Base-by-base conservation (phyloP, 2,888 invertebrate species). In the Athalia rosae region DNA sequence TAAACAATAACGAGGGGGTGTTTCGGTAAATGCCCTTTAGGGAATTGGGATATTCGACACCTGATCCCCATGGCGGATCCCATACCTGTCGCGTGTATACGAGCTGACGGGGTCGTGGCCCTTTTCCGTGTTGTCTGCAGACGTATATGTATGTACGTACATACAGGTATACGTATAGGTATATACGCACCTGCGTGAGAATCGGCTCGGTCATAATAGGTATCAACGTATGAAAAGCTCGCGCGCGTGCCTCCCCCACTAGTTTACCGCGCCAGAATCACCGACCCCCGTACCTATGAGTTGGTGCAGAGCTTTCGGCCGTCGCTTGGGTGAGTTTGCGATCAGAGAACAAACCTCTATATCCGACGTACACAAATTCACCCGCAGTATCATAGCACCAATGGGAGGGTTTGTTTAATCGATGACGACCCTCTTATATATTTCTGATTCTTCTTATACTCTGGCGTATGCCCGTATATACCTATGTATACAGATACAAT, bases 391-490 rank as follows among this genome's bases (percentile, higher is more conserved):
- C 9, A 53, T 0, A 28, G 4, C 69, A 67, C 76, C 66, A 67
- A 78, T 81, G 82, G 86, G 86, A 84, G 83, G 83, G 86, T 87
- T 88, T 88, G 88, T 88, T 88, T 88, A 88, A 88, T 88, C 88
- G 87, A 88, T 88, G 88, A 83, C 82, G 83, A 69, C 67, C 69
- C 83, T 78, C 61, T 82, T 83, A 85, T 85, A 85, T 84, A 83
- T 82, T 56, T 9, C 15, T n/a, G n/a, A 43, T 5, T 56, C 45
- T 11, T 7, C 56, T 81, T 81, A 82, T 79, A 81, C 79, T 81
- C 80, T 79, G 83, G 83, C 83, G 82, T 83, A 81, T 79, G 78
- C 53, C 69, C 47, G 58, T 76, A 76, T 76, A 64, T 76, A 61
- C 76, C 64, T 53, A 79, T 76, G 77, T 78, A 41, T 69, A 56